Evolutionary conservation across 2,888 invertebrate species (phyloP), one percentile per base, ranked within the genome.

Genomic region (Fragum fragum): DNA sequence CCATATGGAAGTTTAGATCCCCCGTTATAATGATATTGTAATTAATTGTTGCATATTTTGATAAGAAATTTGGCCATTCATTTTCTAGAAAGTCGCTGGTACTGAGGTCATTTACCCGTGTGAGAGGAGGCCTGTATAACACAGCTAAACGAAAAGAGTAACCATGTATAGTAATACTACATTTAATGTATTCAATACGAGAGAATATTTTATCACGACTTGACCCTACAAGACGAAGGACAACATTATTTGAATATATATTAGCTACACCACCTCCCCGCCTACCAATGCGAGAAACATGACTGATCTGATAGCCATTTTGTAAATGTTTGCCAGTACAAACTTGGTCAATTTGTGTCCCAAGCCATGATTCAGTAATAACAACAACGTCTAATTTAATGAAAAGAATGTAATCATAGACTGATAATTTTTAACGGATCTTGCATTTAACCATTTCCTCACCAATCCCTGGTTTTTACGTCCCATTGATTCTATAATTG

Each of bases 341-440:
- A 18, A 66, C 42, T 69, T 80, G 76, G 32, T 80, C 80, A 57
- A 68, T 21, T 26, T 70, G 23, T 32, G 39, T 61, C 36, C 80
- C 69, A n/a, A 76, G 76, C 76, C 76, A 80, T 2, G 80, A 73
- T 59, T 80, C 80, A n/a, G 76, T 76, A 2, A 76, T 29, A 16
- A 70, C 73, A 53, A 80, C 42, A 3, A 80, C 1, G 59, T 80
- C 69, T 26, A 80, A 42, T 5, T 76, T 29, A 36, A 73, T 76
- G 52, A 73, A 76, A 32, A 70, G 21, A 16, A 76, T 73, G 69
- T 55, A 73, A 39, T 79, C 63, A 36, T 47, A 61, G 1, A 79
- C 3, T 26, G 79, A 39, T 79, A 71, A 36, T 75, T 76, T 39
- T 80, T 79, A 5, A 79, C 69, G 32, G 73, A 79, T 39, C 79